Conservation (phyloP, 2,797 vertebrate genomes). For the Halcyon leucocephala region DNA sequence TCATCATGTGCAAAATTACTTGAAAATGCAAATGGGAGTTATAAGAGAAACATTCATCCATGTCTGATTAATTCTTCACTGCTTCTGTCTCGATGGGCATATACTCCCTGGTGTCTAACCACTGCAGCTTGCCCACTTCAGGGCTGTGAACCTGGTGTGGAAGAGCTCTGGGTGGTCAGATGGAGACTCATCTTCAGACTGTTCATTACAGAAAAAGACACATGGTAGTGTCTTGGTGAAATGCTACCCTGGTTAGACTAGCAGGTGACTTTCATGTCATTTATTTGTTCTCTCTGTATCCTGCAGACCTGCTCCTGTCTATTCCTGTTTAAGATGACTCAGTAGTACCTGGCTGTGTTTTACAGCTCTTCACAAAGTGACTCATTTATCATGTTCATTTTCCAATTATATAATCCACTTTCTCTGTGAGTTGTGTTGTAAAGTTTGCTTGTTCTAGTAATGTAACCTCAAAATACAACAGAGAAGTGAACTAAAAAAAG, state of each 20-base stretch:
- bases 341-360: neutral
- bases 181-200: neutral
- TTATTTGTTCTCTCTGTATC: neutral
- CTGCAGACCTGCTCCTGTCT: neutral
- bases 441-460: neutral
- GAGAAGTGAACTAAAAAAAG: neutral
- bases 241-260: neutral
- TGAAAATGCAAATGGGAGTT: neutral
- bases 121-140: neutral
- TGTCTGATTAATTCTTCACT: neutral
- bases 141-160: neutral
- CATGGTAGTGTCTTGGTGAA: neutral
- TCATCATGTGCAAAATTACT: slow-evolving; percentile 31
- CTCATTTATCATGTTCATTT: neutral
- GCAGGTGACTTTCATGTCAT: accelerated
- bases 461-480: neutral
- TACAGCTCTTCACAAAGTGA: neutral
- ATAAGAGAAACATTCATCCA: slow-evolving; percentile 25
- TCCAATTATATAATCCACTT: neutral
- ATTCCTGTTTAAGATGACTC: neutral
- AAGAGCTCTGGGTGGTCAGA: neutral
- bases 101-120: neutral
- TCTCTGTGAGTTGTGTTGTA: neutral
- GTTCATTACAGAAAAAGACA: accelerated
- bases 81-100: neutral